Evolutionary conservation across 2,113 vertebrate genomes (phyloP).

Genomic region (Galbula dea): DNA sequence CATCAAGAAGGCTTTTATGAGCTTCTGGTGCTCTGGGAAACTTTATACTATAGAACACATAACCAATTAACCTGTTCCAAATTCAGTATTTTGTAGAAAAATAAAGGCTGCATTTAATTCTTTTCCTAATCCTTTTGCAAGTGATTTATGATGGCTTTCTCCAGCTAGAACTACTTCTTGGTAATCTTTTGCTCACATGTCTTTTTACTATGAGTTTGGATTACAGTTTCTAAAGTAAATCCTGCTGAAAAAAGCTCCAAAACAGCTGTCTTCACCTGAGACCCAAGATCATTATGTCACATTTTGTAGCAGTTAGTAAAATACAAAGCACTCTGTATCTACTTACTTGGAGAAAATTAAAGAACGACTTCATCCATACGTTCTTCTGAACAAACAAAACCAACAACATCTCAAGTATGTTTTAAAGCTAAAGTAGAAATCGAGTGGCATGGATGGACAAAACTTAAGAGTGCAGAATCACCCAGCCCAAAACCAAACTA

Average conservation of each 20-base stretch:
- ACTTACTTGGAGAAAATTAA: not conserved
- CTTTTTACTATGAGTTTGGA: not conserved
- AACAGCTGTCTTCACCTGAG: rapidly evolving
- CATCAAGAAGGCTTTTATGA: not conserved
- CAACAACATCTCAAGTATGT: not conserved
- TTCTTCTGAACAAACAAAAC: not conserved
- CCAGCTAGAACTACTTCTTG: not conserved
- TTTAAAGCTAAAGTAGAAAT: not conserved
- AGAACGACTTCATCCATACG: not conserved
- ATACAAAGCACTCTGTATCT: not conserved
- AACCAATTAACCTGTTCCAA: not conserved
- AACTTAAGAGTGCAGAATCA: not conserved
- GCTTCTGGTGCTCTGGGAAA: not conserved
- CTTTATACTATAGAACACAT: not conserved
- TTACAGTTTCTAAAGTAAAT: not conserved
- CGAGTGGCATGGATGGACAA: not conserved
- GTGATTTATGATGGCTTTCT: not conserved
- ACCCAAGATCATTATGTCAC: not conserved
- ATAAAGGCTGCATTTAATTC: not conserved
- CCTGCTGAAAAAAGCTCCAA: not conserved
- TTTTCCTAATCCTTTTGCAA: not conserved
- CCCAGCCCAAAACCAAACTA: not conserved
- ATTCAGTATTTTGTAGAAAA: not conserved
- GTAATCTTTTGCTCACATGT: not conserved
- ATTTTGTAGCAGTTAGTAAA: not conserved